Evolutionary conservation across 2,888 invertebrate species (phyloP), one percentile per base, ranked within the genome.

Genomic region (Sipha maydis): DNA sequence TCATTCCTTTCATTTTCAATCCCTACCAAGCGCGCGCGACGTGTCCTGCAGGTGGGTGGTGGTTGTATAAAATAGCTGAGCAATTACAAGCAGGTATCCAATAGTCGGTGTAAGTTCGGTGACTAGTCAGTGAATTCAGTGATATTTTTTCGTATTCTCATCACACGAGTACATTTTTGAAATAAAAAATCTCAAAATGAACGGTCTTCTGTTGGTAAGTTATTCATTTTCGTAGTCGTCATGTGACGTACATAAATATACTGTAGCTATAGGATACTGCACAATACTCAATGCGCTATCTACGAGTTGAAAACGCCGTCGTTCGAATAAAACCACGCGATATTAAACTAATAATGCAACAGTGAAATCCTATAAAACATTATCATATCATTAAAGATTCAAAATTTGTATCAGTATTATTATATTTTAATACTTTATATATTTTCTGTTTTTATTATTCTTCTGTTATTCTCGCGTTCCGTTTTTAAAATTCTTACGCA

Each of bases 31-130:
- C 88, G 78, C 77, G 80, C 88, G 28, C 31, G n/a, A 38, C 56
- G 75, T 75, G 80, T 88, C 88, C 79, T 88, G 75, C 73, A 88
- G 88, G 88, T 88, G 80, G 88, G 88, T 88, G 88, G 88, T 88
- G 88, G 88, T 82, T 82, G 88, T 82, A 82, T 88, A 88, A 82
- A 88, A 88, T 54, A 75, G 80, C 80, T 21, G 73, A 82, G 88
- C 80, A 80, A 88, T 82, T 82, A 88, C 88, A 67, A 11, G 31
- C 19, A 82, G 82, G 17, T 76, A 88, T 80, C 80, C 88, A 88
- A 80, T 82, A 76, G 61, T 75, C 88, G 31, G 79, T 88, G 79
- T 75, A 88, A 88, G 88, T 88, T 88, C 88, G 61, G 88, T 88
- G 88, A 88, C 80, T 75, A 82, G 73, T 77, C 77, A 85, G 84